Evolutionary conservation across 1,140 invertebrate genomes (phyloP).

Genomic region (Musca vetustissima): DNA sequence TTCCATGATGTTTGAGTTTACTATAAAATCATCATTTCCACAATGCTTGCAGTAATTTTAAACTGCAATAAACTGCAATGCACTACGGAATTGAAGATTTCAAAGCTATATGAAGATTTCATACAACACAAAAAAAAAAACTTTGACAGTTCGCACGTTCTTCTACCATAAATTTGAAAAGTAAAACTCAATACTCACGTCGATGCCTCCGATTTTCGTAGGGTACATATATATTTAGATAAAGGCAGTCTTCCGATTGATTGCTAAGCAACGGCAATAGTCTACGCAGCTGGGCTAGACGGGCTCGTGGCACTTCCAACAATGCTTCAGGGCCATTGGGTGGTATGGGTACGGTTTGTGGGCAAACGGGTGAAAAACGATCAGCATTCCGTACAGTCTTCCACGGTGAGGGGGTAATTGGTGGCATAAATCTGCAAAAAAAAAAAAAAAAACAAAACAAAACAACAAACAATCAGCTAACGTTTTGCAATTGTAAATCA

Average conservation of each 20-base stretch:
- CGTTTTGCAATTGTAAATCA: not conserved
- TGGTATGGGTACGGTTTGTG: constrained; percentile 75
- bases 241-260: constrained; percentile 96
- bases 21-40: constrained; percentile 73
- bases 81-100: constrained; percentile 88
- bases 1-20: not conserved
- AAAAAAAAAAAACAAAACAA: not conserved
- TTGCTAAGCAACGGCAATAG: constrained; percentile 80
- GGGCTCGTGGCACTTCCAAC: constrained; percentile 73
- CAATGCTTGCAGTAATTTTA: constrained; percentile 81
- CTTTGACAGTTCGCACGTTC: too few relatives aligned
- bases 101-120: not conserved
- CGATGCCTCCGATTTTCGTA: constrained; percentile 41
- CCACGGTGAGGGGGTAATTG: constrained; percentile 88
- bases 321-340: constrained; percentile 72
- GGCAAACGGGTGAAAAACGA: constrained; percentile 84
- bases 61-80: constrained; percentile 77
- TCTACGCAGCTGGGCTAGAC: constrained; percentile 78
- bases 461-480: too few relatives aligned
- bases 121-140: too few relatives aligned
- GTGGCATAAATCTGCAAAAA: constrained; percentile 89
- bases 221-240: constrained; percentile 94
- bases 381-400: constrained; percentile 78
- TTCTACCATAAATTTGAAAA: too few relatives aligned
- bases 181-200: constrained; percentile 46